These are phyloP conservation scores for Oncopodura yosiiana DNA, from an alignment of 1,140 invertebrate species.

Conservation along the genomic window DNA sequence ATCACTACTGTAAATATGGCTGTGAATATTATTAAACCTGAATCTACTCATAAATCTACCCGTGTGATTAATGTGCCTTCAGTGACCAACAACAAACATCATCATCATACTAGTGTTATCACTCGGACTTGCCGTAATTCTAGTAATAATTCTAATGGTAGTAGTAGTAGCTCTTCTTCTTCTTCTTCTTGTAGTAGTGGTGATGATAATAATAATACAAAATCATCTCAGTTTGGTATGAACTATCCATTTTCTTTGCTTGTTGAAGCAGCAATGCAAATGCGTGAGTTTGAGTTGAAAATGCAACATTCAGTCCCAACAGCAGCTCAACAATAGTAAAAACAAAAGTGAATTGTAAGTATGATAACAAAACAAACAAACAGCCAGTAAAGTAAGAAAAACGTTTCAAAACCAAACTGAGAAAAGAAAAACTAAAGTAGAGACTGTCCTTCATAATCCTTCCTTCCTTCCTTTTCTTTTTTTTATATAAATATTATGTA, in stretches of 20 bases:
- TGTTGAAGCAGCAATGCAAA: slow-evolving; percentile 33
- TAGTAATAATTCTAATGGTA: too few relatives aligned
- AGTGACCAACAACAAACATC: not conserved
- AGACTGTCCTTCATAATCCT: too few relatives aligned
- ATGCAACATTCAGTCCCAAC: slow-evolving; percentile 19
- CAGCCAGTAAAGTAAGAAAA: too few relatives aligned
- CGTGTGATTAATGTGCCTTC: slow-evolving; percentile 19
- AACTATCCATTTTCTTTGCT: slow-evolving; percentile 31
- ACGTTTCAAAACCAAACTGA: too few relatives aligned
- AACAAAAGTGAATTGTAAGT: too few relatives aligned
- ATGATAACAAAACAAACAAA: too few relatives aligned
- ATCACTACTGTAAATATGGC: slow-evolving; percentile 26
- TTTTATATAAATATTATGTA: too few relatives aligned
- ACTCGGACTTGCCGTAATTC: not conserved
- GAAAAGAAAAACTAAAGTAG: too few relatives aligned
- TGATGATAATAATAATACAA: not conserved
- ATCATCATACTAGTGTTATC: slow-evolving; percentile 12
- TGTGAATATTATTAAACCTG: slow-evolving; percentile 31
- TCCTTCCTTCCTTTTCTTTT: too few relatives aligned
- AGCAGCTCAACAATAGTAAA: slow-evolving; percentile 1
- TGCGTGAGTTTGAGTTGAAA: slow-evolving; percentile 31
- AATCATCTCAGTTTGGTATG: slow-evolving; percentile 9
- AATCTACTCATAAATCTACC: too few relatives aligned
- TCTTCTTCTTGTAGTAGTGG: too few relatives aligned
- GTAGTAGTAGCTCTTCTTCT: too few relatives aligned